Conservation (phyloP, 2,888 invertebrate genomes). For the Invenusta paracnida region DNA sequence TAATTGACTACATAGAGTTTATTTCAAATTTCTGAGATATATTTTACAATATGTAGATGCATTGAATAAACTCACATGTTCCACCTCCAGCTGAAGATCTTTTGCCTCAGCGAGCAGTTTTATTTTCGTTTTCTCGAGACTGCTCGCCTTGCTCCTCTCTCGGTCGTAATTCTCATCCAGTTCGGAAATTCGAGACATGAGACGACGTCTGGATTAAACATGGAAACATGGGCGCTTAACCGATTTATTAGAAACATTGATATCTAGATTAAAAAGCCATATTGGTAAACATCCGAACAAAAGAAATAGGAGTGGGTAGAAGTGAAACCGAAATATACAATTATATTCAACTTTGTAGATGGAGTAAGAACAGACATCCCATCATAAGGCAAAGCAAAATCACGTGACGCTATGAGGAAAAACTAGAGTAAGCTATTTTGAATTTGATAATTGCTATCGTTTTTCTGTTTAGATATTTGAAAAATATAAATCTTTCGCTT, state of each 20-base stretch:
- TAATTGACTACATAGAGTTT: no score
- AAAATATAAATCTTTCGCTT: background rate
- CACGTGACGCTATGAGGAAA: no score
- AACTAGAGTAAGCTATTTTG: background rate
- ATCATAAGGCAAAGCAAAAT: no score
- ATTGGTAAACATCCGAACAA: no score
- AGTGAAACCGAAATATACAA: background rate
- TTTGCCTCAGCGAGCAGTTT: conserved; percentile 95
- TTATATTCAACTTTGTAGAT: background rate
- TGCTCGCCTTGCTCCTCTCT: conserved; percentile 80
- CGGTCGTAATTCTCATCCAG: conserved; percentile 95
- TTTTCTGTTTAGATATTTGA: background rate
- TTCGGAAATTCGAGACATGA: conserved; percentile 64
- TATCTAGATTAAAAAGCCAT: no score
- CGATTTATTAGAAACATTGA: background rate
- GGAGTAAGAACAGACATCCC: no score
- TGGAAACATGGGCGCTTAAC: no score
- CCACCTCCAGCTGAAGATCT: conserved; percentile 94
- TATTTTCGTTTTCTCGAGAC: conserved; percentile 92
- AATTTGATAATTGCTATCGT: background rate
- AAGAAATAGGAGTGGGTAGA: background rate
- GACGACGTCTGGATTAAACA: conserved; percentile 52
- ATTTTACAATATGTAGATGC: no score
- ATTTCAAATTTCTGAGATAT: no score
- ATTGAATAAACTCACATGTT: conserved; percentile 80